phyloP scores from a whole-genome alignment of 2,888 invertebrate species.

The Leucozona laternaria region DNA sequence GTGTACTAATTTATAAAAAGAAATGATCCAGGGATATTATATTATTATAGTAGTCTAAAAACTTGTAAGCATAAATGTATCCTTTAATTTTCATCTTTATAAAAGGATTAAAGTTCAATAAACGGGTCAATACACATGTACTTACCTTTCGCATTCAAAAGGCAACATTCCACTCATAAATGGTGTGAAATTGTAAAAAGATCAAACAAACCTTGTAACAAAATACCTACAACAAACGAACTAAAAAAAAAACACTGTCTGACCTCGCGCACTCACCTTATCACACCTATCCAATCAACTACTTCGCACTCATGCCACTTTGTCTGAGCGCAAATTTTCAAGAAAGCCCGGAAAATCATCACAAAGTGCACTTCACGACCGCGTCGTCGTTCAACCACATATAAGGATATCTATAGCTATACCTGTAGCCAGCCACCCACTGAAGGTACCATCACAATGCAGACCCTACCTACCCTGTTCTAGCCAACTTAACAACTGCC shows the following conservation, averaged over 20 bases:
- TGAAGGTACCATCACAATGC: constrained; percentile 53
- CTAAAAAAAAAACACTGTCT: constrained; percentile 32
- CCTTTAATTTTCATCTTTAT: neutral
- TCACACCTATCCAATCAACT: constrained; percentile 61
- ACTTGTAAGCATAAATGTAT: too few relatives aligned
- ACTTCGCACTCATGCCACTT: constrained; percentile 66
- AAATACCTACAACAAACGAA: constrained; percentile 4
- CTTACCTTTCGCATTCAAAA: neutral
- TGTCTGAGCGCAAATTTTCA: constrained; percentile 64
- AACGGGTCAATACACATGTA: constrained; percentile 21
- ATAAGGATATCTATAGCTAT: neutral
- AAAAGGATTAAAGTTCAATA: constrained; percentile 4
- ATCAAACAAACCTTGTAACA: constrained; percentile 37
- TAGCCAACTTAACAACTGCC: constrained; percentile 62
- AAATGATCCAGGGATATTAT: too few relatives aligned
- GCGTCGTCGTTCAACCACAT: constrained; percentile 22
- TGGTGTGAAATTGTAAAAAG: constrained; percentile 42
- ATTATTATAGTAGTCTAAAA: too few relatives aligned
- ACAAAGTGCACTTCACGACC: constrained; percentile 26
- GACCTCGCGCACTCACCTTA: constrained; percentile 63
- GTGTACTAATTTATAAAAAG: too few relatives aligned
- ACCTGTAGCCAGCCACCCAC: constrained; percentile 48
- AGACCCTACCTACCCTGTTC: constrained; percentile 45
- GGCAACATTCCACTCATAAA: constrained; percentile 12
- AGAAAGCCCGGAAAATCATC: constrained; percentile 60